Conservation (phyloP, 2,113 vertebrate species). For the Spermophilus dauricus region DNA sequence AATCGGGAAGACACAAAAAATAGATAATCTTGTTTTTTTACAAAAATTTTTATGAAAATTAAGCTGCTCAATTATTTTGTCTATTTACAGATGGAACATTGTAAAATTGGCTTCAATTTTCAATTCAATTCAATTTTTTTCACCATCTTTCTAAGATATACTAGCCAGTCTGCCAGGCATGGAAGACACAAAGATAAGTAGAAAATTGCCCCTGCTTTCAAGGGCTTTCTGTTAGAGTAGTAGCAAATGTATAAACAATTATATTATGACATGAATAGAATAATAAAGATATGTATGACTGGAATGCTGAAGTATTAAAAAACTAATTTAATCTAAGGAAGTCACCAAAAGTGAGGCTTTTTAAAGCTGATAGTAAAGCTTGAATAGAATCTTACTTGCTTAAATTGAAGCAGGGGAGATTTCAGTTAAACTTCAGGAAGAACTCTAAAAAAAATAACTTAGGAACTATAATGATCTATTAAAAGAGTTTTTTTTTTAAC, state of each 20-base stretch:
- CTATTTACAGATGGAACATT: not conserved
- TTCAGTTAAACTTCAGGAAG: conserved; percentile 53
- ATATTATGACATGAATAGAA: not conserved
- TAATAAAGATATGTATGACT: not conserved
- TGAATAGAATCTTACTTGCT: conserved; percentile 11
- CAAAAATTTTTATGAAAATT: not conserved
- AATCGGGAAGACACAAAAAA: conserved; percentile 14
- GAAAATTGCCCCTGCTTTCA: not conserved
- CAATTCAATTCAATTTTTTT: not conserved
- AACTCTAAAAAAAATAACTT: conserved; percentile 43
- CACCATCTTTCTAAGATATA: conserved; percentile 10
- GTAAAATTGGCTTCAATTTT: not conserved
- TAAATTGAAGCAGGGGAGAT: conserved; percentile 41
- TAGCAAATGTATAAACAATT: not conserved
- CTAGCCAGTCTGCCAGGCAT: not conserved
- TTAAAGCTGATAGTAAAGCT: conserved; percentile 41
- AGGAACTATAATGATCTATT: conserved; percentile 1
- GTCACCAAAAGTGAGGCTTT: not conserved
- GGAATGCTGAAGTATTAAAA: conserved; percentile 2
- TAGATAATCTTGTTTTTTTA: not conserved
- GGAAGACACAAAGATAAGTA: not conserved
- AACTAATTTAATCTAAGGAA: not conserved
- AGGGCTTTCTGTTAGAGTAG: not conserved
- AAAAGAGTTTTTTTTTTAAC: conserved; percentile 18
- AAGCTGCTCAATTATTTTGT: not conserved